Base-by-base conservation (phyloP, 1,140 invertebrate species). In the Lethrus apterus region DNA sequence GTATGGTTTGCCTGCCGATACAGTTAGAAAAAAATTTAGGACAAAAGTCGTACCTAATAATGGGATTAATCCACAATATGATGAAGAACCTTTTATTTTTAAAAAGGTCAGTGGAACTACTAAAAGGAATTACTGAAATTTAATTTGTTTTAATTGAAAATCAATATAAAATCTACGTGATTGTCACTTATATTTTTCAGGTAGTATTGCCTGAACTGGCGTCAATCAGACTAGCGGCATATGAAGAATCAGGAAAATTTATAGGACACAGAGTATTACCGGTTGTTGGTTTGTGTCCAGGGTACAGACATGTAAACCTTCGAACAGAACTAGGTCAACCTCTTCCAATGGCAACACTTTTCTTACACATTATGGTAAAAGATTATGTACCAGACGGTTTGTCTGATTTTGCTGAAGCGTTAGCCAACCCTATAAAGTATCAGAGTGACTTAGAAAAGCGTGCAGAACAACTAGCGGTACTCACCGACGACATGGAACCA, bases 1-100 rank as follows among this genome's bases (percentile, higher is more conserved):
- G 95, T 99, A 95, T 66, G 96, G 96, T 1, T 72, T 99, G 47
- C 94, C 96, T 0, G 95, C 95, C 0, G 97, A 99, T 66, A 99
- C 96, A 0, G 94, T 98, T 9, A 75, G 95, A 21, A 95, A 96
- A 73, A 91, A 91, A 71, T 98, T 97, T 69, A 77, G 88, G 34
- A 99, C 97, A 0, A 86, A 88, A 70, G 87, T 89, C 14, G 86
- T 98, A 8, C 83, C 86, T 0, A 91, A 88, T 49, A 99, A 99
- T 67, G 91, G 91, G n/a, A 87, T 96, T 51, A 99, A 94, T 74
- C 96, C 88, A 5, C 79, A 89, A 15, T 99, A 88, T 65, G 91
- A 93, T 50, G 96, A 99, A 57, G 94, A 98, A 50, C 89, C 93
- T 5, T 99, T 99, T 70, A 84, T 94, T 2, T 98, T 99, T 62